Evolutionary conservation across 2,888 invertebrate genomes (phyloP), one percentile per base, ranked within the genome.

Genomic region (Boloria euphrosyne): DNA sequence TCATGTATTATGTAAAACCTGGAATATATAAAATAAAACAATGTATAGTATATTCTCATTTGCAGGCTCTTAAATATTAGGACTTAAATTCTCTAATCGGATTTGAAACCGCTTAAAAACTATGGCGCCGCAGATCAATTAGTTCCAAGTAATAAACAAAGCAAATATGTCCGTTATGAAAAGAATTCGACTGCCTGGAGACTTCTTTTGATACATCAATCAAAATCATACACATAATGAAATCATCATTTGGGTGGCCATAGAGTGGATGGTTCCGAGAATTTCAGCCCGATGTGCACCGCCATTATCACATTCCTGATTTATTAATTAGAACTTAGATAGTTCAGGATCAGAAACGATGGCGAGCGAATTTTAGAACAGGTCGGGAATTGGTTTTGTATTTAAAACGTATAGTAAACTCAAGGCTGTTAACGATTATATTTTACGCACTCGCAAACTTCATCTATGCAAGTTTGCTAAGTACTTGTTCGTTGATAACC

Each of bases 201-300:
- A 86, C 86, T 92, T 91, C 87, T 91, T 92, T 80, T 85, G 87
- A 83, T 79, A 81, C 89, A 91, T 92, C 92, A 91, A 92, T 92
- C 92, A 92, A 92, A 91, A 92, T 91, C 90, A 91, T 91, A 90
- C 89, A 83, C 89, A 90, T 92, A 91, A 92, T 92, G 89, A 91
- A 91, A 91, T 90, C 91, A 92, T 91, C 91, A 91, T 90, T 90
- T 90, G 92, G 92, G 91, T 91, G 92, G 92, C 89, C 91, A 88
- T 91, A 90, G 89, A 90, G 85, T 85, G 83, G 80, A 78, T 78
- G 76, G 69, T 90, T 90, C 91, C 75, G 71, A 85, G 91, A 91
- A 91, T 76, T 81, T 74, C 71, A 73, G 64, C 74, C 76, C 79
- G 77, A 83, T 81, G 82, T 80, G 83, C 83, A 78, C 80, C 83